These are phyloP conservation scores for Tolypeutes matacus DNA, from an alignment of 2,797 vertebrate species.

Conservation along the genomic window DNA sequence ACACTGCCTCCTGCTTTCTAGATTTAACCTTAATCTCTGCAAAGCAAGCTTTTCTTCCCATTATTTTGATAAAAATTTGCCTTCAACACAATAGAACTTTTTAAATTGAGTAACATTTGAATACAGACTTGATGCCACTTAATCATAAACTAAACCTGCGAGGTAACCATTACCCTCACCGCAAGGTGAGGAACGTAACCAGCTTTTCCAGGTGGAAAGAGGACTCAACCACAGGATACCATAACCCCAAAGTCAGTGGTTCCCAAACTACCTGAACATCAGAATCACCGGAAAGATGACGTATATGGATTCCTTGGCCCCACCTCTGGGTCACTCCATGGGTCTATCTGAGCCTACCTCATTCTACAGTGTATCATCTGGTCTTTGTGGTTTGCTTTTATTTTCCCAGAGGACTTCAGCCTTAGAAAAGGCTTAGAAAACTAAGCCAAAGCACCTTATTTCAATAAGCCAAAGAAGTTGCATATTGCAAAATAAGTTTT, in stretches of 20 bases:
- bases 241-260: not conserved
- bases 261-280: not conserved
- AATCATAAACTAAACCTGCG: not conserved
- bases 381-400: slow-evolving; percentile 13
- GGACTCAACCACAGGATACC: not conserved
- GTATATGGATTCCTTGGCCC: not conserved
- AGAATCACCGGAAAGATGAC: not conserved
- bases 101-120: not conserved
- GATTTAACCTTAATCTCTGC: not conserved
- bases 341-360: not conserved
- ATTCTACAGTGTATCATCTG: not conserved
- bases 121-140: not conserved
- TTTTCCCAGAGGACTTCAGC: not conserved
- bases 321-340: not conserved
- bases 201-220: not conserved
- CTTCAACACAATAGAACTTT: slow-evolving; percentile 21
- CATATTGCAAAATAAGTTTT: not conserved
- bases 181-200: not conserved
- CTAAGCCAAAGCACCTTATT: not conserved
- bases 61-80: slow-evolving; percentile 44
- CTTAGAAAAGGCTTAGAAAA: no score
- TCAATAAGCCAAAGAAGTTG: not conserved
- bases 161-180: not conserved
- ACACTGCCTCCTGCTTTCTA: not conserved
- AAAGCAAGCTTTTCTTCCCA: not conserved